phyloP scores from a whole-genome alignment of 2,113 vertebrate species.

The Spermophilus dauricus region DNA sequence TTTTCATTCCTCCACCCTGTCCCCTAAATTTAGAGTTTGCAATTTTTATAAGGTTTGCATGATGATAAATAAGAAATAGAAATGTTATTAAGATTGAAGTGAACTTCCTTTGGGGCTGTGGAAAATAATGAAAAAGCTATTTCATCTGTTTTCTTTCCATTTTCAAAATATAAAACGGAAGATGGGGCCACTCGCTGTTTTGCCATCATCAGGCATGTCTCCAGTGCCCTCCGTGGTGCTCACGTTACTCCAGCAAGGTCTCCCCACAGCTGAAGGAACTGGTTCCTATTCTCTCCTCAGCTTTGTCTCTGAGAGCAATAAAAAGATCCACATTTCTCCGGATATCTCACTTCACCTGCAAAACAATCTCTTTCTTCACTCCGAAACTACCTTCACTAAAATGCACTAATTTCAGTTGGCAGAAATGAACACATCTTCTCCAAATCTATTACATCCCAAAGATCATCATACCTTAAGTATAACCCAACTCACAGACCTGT shows the following conservation, averaged over 20 bases:
- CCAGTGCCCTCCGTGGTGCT: not conserved
- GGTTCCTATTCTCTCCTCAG: not conserved
- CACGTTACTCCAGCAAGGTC: constrained; percentile 23
- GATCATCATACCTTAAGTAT: not conserved
- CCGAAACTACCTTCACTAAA: not conserved
- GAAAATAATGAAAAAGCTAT: constrained; percentile 81
- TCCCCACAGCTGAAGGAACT: not conserved
- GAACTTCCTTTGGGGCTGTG: constrained; percentile 74
- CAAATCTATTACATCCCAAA: not conserved
- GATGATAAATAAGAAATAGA: constrained; percentile 78
- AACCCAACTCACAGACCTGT: not conserved
- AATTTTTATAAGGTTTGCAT: constrained; percentile 74
- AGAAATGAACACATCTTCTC: not conserved
- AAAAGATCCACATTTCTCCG: not conserved
- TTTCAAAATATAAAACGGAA: constrained; percentile 65
- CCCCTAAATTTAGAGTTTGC: constrained; percentile 63
- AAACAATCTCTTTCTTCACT: not conserved
- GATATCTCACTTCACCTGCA: not conserved
- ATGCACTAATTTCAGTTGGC: not conserved
- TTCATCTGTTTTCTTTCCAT: constrained; percentile 69
- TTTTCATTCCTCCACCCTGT: constrained; percentile 51
- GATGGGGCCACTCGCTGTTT: constrained; percentile 67
- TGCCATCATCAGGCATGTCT: constrained; percentile 52
- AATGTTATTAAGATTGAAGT: constrained; percentile 79
- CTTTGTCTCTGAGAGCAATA: not conserved